A percentile compares a stretch with the other conserved stretches of the same genome.
Conservation (phyloP, 2,888 invertebrate species). For the Lithophane leautieri region DNA sequence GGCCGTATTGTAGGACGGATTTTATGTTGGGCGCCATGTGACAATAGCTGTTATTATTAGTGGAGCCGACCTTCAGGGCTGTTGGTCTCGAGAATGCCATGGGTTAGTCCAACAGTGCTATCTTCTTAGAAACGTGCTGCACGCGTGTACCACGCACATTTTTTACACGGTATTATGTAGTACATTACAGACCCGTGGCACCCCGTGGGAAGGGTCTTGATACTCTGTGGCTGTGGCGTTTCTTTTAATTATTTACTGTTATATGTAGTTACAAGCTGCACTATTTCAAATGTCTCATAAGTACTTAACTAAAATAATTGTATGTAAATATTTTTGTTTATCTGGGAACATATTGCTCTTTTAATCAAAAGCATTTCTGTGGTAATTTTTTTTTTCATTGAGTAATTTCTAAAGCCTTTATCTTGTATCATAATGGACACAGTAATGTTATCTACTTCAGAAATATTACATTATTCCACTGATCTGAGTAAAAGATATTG, state of each 20-base stretch:
- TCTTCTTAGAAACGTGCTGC: slow-evolving; percentile 85
- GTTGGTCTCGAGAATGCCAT: slow-evolving; percentile 78
- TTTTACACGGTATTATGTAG: slow-evolving; percentile 76
- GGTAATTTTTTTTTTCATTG: background rate
- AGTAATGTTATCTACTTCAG: background rate
- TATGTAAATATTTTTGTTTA: background rate
- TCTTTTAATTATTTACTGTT: background rate
- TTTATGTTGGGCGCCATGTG: slow-evolving; percentile 67
- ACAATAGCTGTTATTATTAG: slow-evolving; percentile 79
- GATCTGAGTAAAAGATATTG: slow-evolving; percentile 1
- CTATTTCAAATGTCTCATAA: background rate
- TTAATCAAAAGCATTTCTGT: background rate
- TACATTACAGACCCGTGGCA: slow-evolving; percentile 44
- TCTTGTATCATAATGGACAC: background rate
- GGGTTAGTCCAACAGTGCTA: slow-evolving; percentile 79
- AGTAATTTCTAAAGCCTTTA: background rate
- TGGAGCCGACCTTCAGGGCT: slow-evolving; percentile 84
- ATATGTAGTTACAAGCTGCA: background rate
- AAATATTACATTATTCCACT: slow-evolving; percentile 5
- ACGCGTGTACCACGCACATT: slow-evolving; percentile 82
- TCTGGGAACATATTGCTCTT: background rate
- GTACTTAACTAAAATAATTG: background rate
- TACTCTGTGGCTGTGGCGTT: slow-evolving; percentile 47
- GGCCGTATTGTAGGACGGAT: slow-evolving; percentile 27
- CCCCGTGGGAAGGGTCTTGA: slow-evolving; percentile 61